phyloP scores from a whole-genome alignment of 2,888 invertebrate genomes.

The Mythimna impura region DNA sequence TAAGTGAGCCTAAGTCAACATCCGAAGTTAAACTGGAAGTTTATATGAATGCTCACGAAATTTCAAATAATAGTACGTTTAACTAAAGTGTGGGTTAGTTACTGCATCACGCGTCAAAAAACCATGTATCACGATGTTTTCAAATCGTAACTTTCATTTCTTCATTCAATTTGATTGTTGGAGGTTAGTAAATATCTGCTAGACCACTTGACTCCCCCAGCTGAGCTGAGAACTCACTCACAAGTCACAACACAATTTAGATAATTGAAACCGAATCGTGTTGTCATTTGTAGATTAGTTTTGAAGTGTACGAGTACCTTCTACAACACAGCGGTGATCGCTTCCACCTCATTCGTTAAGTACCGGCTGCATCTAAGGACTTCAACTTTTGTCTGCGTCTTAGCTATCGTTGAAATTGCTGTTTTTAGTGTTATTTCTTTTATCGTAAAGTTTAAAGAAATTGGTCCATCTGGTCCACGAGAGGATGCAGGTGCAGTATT shows the following conservation, averaged over 20 bases:
- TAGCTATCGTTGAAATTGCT: constrained; percentile 5
- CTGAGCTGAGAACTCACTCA: constrained; percentile 21
- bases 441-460: background rate
- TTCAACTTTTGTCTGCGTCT: background rate
- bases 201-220: constrained; percentile 26
- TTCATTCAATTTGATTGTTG: constrained; percentile 10
- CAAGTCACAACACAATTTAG: constrained; percentile 48
- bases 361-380: constrained; percentile 17
- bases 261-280: constrained; percentile 54
- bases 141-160: constrained; percentile 43
- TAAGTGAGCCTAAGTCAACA: constrained; percentile 17
- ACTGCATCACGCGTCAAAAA: constrained; percentile 13
- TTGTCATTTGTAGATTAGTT: constrained; percentile 50
- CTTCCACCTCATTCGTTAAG: constrained; percentile 18
- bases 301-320: constrained; percentile 12
- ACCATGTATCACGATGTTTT: constrained; percentile 45
- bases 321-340: constrained; percentile 12
- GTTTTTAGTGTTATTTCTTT: constrained; percentile 22
- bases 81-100: constrained; percentile 12
- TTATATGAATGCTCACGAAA: background rate
- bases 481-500: background rate
- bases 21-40: constrained; percentile 9
- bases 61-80: constrained; percentile 9
- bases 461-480: background rate
- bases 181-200: constrained; percentile 31